phyloP scores from a whole-genome alignment of 1,140 invertebrate species.

The Drosophila parvula region DNA sequence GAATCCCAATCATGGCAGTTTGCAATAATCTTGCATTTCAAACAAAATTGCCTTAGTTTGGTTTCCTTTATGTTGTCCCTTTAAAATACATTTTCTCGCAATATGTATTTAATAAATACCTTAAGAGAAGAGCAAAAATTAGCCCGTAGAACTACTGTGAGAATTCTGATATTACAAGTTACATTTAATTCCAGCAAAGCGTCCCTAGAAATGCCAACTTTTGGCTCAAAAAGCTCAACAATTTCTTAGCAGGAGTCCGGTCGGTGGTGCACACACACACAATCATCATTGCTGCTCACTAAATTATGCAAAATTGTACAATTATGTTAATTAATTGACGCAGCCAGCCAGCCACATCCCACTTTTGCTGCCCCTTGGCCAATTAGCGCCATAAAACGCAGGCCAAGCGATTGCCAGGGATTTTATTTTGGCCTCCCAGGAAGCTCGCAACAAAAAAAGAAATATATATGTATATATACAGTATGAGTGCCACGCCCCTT shows the following conservation, averaged over 20 bases:
- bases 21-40: slow-evolving; percentile 54
- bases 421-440: slow-evolving; percentile 57
- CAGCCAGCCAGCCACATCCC: slow-evolving; percentile 34
- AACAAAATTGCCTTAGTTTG: neutral
- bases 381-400: slow-evolving; percentile 79
- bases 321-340: slow-evolving; percentile 81
- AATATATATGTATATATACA: slow-evolving; percentile 24
- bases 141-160: neutral
- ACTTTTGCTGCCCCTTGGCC: slow-evolving; percentile 13
- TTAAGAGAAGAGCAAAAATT: neutral
- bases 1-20: slow-evolving; percentile 39
- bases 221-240: neutral
- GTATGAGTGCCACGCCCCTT: slow-evolving; percentile 34
- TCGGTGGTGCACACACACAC: slow-evolving; percentile 2
- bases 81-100: neutral
- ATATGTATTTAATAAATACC: neutral
- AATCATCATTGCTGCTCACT: slow-evolving; percentile 51
- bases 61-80: too few relatives aligned
- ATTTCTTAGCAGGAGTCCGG: neutral
- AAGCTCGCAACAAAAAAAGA: slow-evolving; percentile 5
- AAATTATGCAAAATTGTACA: slow-evolving; percentile 81
- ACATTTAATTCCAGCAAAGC: neutral
- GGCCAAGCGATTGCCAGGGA: slow-evolving; percentile 58
- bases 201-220: neutral
- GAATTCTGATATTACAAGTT: neutral